Base-by-base conservation (phyloP, 2,797 vertebrate genomes). In the Channa striata region DNA sequence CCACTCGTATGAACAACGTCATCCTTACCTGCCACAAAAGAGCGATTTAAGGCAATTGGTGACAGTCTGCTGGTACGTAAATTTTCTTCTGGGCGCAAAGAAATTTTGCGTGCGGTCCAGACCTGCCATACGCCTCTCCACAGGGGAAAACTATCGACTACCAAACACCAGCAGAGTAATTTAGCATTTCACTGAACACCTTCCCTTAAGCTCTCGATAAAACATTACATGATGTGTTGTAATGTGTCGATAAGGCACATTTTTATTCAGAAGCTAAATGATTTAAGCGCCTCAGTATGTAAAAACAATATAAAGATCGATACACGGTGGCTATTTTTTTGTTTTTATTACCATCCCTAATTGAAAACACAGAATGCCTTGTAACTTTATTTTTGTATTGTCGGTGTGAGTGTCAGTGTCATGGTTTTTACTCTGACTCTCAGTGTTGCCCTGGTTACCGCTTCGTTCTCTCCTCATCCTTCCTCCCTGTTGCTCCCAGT, bases 161-260 rank as follows among this genome's bases (percentile, higher is more conserved):
- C 40, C 39, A 54, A 56, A 39, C n/a, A 4, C 17, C 19, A 13
- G 5, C 4, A 3, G 20, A 48, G 25, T 17, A 47, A 59, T 48
- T 72, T 19, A 48, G 21, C 7, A 12, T 71, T 70, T 36, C 16
- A 52, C 54, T 30, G 48, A 46, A 68, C 36, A 54, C 36, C 37
- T 13, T 37, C 58, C 25, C 50, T 30, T 49, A 47, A 68, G 36
- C 58, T 47, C 17, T 64, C 12, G 21, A 13, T 56, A 44, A 71
- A 57, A 60, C n/a, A 46, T 53, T 13, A 47, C 19, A 21, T 73
- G 66, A 16, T 43, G 33, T 7, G 47, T 10, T 34, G 23, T 44
- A 72, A 50, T 52, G 54, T 59, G 13, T 62, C 50, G 68, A 73
- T 62, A 59, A 59, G 25, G 11, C 16, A 65, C 3, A 19, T 47